Evolutionary conservation across 1,140 invertebrate species (phyloP).

Genomic region (Drosophila nikananu): DNA sequence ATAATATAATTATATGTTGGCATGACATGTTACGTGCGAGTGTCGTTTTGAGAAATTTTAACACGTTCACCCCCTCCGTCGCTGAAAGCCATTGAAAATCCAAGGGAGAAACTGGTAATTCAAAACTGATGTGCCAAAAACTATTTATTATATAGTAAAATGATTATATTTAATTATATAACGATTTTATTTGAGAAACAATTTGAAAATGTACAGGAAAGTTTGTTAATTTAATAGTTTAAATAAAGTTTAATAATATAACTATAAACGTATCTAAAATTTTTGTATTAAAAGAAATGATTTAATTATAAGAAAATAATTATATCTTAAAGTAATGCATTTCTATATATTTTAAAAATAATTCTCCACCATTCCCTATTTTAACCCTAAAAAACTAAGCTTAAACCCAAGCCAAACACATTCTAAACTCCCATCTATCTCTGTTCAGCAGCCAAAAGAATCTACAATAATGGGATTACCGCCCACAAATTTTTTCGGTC

Average conservation of each 20-base stretch:
- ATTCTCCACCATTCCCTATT: background rate
- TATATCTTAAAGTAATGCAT: too few relatives aligned
- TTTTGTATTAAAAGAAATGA: background rate
- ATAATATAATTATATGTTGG: slow-evolving; percentile 79
- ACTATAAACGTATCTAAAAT: background rate
- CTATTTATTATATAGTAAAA: slow-evolving; percentile 1
- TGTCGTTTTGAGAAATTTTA: slow-evolving; percentile 65
- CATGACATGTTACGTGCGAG: slow-evolving; percentile 81
- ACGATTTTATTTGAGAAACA: background rate
- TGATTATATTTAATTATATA: background rate
- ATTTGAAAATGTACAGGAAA: background rate
- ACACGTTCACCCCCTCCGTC: slow-evolving; percentile 41
- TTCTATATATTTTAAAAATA: background rate
- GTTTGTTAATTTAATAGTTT: too few relatives aligned
- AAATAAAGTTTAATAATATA: too few relatives aligned
- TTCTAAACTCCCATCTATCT: slow-evolving; percentile 4
- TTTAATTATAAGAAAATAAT: too few relatives aligned
- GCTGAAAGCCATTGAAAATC: background rate
- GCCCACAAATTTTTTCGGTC: slow-evolving; percentile 5
- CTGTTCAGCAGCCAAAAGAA: slow-evolving; percentile 22
- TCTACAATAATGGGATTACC: slow-evolving; percentile 30
- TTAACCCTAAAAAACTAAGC: background rate
- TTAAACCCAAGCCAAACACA: background rate
- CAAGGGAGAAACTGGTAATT: background rate
- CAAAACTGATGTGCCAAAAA: background rate